Percentiles rank a stretch among this genome's conserved stretches.
These are phyloP conservation scores for Chauna torquata DNA, from an alignment of 2,113 vertebrate species.

Conservation along the genomic window DNA sequence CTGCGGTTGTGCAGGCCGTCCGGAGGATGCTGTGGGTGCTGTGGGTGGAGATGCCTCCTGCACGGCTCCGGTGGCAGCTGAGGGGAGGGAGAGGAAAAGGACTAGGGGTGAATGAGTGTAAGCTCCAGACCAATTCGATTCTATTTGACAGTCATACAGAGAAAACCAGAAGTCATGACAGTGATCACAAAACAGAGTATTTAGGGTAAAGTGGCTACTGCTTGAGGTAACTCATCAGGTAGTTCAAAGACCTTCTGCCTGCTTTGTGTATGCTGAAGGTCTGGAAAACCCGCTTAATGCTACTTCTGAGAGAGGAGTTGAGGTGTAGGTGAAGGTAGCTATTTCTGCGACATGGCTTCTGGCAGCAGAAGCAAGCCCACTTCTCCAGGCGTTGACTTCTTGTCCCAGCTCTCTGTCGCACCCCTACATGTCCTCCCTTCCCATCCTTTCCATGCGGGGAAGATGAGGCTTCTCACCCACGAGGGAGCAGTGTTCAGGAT, in stretches of 20 bases:
- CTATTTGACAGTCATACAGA: neutral
- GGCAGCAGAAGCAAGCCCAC: neutral
- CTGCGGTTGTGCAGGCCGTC: neutral
- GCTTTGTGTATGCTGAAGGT: neutral
- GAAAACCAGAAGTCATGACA: neutral
- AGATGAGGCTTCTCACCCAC: neutral
- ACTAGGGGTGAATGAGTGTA: neutral
- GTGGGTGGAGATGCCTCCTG: fast-evolving
- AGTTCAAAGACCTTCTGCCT: neutral
- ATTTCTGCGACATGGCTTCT: neutral
- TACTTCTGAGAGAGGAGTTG: neutral
- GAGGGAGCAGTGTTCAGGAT: neutral
- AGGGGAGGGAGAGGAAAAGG: neutral
- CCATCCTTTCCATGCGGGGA: neutral
- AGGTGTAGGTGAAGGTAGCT: neutral
- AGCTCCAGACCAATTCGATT: neutral
- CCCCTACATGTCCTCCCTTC: neutral
- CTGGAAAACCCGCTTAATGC: neutral
- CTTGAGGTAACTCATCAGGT: neutral
- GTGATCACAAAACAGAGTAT: neutral
- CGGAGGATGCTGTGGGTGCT: fast-evolving
- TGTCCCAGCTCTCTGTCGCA: neutral
- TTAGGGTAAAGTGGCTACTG: neutral
- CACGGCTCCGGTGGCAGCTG: fast-evolving
- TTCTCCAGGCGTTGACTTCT: neutral